phyloP scores from a whole-genome alignment of 2,797 vertebrate genomes.

The Thamnophis elegans region DNA sequence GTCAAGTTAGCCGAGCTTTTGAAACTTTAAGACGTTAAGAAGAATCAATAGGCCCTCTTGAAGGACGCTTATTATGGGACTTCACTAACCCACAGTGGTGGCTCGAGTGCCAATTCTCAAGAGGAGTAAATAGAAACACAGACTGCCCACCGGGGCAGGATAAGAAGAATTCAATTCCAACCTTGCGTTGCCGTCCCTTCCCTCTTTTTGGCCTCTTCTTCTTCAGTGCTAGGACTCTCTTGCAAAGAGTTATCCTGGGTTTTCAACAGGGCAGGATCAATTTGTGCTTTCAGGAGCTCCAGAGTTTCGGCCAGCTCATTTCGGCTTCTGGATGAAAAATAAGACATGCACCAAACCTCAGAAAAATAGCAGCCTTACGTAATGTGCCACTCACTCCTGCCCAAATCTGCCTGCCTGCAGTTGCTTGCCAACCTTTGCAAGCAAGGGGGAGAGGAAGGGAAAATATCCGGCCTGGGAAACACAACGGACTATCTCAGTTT shows the following conservation, averaged over 20 bases:
- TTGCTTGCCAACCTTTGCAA: background rate
- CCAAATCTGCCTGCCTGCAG: background rate
- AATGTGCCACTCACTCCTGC: background rate
- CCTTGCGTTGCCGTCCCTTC: conserved; percentile 74
- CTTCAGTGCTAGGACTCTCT: conserved; percentile 76
- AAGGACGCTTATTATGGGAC: background rate
- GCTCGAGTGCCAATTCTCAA: background rate
- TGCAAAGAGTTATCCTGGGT: conserved; percentile 74
- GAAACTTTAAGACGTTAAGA: background rate
- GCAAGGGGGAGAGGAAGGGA: background rate
- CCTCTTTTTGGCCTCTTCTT: conserved; percentile 73
- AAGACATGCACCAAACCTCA: conserved; percentile 40
- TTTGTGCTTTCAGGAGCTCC: conserved; percentile 90
- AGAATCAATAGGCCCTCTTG: background rate
- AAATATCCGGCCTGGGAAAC: background rate
- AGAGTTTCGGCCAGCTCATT: conserved; percentile 93
- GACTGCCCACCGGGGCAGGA: conserved; percentile 26
- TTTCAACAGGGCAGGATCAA: conserved; percentile 82
- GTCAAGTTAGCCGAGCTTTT: background rate
- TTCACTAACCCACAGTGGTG: background rate
- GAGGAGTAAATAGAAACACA: background rate
- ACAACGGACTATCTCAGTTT: background rate
- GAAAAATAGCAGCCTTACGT: background rate
- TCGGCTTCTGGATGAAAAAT: conserved; percentile 78
- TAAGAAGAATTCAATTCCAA: conserved; percentile 61